Evolutionary conservation across 2,113 vertebrate species (phyloP).

Genomic region (Syngnathus floridae): DNA sequence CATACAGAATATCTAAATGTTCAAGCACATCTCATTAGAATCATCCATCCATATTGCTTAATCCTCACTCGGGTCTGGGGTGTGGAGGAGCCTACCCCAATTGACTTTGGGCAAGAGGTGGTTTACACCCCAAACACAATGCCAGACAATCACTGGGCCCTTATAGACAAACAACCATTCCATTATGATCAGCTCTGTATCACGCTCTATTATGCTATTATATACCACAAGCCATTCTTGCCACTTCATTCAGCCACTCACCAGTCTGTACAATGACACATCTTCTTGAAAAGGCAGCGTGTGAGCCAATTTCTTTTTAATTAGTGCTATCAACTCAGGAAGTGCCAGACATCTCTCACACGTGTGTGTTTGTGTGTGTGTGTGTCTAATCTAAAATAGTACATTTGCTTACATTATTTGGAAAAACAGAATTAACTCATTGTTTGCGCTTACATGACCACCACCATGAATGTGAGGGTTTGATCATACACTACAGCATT

Average conservation of each 20-base stretch:
- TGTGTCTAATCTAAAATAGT: neutral
- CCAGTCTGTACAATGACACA: neutral
- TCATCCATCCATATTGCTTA: constrained; percentile 5
- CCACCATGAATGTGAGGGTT: neutral
- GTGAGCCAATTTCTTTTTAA: constrained; percentile 28
- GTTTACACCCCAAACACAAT: too few species aligned
- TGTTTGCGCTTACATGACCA: neutral
- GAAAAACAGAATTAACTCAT: neutral
- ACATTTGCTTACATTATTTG: neutral
- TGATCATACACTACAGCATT: neutral
- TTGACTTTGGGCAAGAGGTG: too few species aligned
- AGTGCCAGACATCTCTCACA: constrained; percentile 32
- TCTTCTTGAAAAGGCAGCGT: constrained; percentile 9
- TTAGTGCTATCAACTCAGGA: constrained; percentile 33
- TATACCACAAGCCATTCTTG: constrained; percentile 5
- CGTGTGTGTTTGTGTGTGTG: neutral
- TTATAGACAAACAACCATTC: too few species aligned
- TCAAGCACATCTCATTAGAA: constrained; percentile 7
- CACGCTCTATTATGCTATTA: neutral
- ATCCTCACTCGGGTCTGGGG: neutral
- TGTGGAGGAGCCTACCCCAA: too few species aligned
- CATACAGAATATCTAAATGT: constrained; percentile 10
- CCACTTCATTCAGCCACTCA: neutral
- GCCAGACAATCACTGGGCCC: too few species aligned
- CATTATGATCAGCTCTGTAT: too few species aligned